Base-by-base conservation (phyloP, 2,888 invertebrate genomes). In the Drosophila meridionalis region DNA sequence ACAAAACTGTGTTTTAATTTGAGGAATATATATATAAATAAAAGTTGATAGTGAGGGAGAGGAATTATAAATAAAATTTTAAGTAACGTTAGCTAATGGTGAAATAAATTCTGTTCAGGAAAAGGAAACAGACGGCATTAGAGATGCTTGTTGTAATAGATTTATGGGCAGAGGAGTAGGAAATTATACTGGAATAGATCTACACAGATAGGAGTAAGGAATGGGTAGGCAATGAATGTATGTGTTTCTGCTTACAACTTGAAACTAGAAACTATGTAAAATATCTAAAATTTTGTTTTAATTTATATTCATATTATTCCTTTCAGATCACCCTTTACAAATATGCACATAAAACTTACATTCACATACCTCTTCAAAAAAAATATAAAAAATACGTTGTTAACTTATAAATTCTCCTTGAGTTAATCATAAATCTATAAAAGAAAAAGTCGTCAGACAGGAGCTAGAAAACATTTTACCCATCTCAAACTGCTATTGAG, bases 371-470 rank as follows among this genome's bases (percentile, higher is more conserved):
- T 7, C 48, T 30, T 28, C 12, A 14, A 3, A 7, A 4, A 43
- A 28, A 28, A 20, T 20, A 20, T 20, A 1, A 47, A 47, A 2
- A 28, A 28, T 1, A 28, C 28, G 26, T 28, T 32, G n/a, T 32
- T 9, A 32, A n/a, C 32, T 50, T 32, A 8, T n/a, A 50, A 50
- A 50, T 8, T 8, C 50, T 4, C n/a, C 8, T 34, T 34, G 32
- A 50, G 50, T 20, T 50, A 34, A 50, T 52, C 50, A 52, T 52
- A 52, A 52, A 34, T 52, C 50, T 11, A 52, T 52, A 34, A 34
- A 52, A 3, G n/a, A 52, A 20, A 52, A 52, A 34, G 50, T 34
- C 34, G 52, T 34, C 52, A 34, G 52, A 52, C 34, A 52, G 34
- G 48, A 7, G 47, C 6, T 12, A 12, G 47, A 28, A 14, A 28